Conservation (phyloP, 2,797 vertebrate genomes). For the Rhinatrema bivittatum region DNA sequence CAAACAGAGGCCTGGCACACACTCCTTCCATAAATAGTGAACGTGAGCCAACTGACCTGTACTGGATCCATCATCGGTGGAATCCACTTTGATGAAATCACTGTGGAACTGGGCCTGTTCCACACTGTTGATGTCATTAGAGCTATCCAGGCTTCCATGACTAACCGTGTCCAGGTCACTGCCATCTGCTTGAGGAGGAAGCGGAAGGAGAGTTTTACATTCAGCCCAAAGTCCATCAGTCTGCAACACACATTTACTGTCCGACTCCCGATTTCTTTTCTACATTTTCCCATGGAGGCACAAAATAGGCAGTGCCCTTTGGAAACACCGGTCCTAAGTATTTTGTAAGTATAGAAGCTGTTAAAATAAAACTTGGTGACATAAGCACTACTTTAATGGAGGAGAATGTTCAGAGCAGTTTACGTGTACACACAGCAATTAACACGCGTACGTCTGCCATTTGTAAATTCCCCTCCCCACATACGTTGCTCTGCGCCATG, state of each 20-base stretch:
- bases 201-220: conserved; percentile 27
- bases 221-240: conserved; percentile 1
- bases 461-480: too few relatives aligned
- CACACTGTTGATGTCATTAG: conserved; percentile 63
- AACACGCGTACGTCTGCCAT: too few relatives aligned
- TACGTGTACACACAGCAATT: too few relatives aligned
- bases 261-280: conserved; percentile 5
- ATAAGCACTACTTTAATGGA: too few relatives aligned
- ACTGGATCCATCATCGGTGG: conserved; percentile 76
- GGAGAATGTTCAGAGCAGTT: too few relatives aligned
- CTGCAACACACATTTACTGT: background rate
- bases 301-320: too few relatives aligned
- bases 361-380: too few relatives aligned
- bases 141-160: conserved; percentile 78
- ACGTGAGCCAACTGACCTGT: conserved; percentile 56
- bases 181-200: conserved; percentile 62
- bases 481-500: too few relatives aligned
- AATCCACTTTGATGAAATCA: conserved; percentile 76
- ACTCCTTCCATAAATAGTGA: background rate
- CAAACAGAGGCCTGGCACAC: too few relatives aligned
- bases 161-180: conserved; percentile 81
- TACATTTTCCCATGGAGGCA: too few relatives aligned
- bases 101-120: conserved; percentile 70
- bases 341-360: too few relatives aligned
- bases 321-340: too few relatives aligned